phyloP scores from a whole-genome alignment of 2,113 vertebrate species.

The Columba livia region DNA sequence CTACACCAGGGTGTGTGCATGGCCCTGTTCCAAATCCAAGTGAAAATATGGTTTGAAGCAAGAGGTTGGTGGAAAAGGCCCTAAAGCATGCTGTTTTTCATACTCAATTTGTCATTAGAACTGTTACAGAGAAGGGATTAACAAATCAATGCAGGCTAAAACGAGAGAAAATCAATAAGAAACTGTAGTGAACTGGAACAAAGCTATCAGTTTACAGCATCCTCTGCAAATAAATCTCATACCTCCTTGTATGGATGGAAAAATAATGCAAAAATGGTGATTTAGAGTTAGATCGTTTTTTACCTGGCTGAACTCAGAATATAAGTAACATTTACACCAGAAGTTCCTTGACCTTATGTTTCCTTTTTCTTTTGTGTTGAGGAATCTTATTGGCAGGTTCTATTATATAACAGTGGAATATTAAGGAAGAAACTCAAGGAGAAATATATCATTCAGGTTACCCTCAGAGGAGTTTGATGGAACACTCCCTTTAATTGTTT shows the following conservation, averaged over 20 bases:
- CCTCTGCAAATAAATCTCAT: constrained; percentile 43
- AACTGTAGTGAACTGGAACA: constrained; percentile 62
- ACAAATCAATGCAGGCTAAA: constrained; percentile 67
- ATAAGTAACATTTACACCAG: background rate
- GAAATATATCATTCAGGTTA: background rate
- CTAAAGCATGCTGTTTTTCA: constrained; percentile 45
- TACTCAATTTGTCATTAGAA: constrained; percentile 50
- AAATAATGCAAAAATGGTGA: constrained; percentile 45
- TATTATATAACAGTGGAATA: background rate
- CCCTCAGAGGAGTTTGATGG: background rate
- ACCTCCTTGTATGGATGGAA: constrained; percentile 34
- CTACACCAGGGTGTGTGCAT: background rate
- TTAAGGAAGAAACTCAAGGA: background rate
- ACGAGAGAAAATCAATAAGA: constrained; percentile 67
- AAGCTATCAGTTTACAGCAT: constrained; percentile 64
- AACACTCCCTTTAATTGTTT: background rate
- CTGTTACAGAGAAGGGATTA: constrained; percentile 57
- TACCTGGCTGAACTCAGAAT: constrained; percentile 8
- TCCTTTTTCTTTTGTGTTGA: constrained; percentile 21
- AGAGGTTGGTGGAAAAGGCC: constrained; percentile 9
- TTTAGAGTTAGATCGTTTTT: constrained; percentile 52
- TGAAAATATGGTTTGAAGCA: background rate
- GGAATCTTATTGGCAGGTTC: constrained; percentile 17
- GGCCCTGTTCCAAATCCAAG: background rate
- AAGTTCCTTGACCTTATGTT: background rate